Base-by-base conservation (phyloP, 1,140 invertebrate genomes). In the Phortica variegata region DNA sequence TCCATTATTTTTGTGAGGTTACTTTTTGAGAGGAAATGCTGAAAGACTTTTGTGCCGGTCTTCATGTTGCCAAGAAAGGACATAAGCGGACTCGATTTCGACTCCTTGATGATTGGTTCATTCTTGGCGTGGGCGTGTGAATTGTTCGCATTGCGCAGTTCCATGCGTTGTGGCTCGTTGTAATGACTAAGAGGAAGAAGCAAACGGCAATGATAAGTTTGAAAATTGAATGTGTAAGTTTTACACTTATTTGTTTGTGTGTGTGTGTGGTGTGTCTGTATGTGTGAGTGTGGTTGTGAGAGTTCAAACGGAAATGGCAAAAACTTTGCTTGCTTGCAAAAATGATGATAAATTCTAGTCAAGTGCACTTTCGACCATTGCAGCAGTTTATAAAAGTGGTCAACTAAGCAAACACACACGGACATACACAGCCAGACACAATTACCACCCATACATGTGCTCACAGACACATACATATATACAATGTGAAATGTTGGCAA, bases 41-140 rank as follows among this genome's bases (percentile, higher is more conserved):
- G 81, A 65, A 85, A 85, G n/a, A 84, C 83, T 50, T 82, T 78
- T 26, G 82, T 83, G 23, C 83, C 82, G 23, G 79, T 81, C 61
- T 83, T 83, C 47, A 84, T 78, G 60, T 80, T 81, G 47, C 77
- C 79, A 47, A 84, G 58, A 44, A 84, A 82, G 51, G 83, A 80
- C 61, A 80, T 79, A 54, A 84, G 76, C 53, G 81, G 81, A 50
- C 82, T 81, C 21, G 82, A 68, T 60, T 83, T 83, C 26, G 76
- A 77, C 45, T 76, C 74, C 52, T 80, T 80, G 39, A 66, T 58
- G 52, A 69, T 56, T 52, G 60, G 57, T 49, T 77, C 76, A 49
- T 72, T 72, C 56, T 77, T 69, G 21, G 63, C 68, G 34, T 73
- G 70, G 36, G 70, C 61, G 56, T 65, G 66, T 6, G 70, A 73